Base-by-base conservation (phyloP, 2,113 vertebrate species). In the Myrmophylax atrothorax region DNA sequence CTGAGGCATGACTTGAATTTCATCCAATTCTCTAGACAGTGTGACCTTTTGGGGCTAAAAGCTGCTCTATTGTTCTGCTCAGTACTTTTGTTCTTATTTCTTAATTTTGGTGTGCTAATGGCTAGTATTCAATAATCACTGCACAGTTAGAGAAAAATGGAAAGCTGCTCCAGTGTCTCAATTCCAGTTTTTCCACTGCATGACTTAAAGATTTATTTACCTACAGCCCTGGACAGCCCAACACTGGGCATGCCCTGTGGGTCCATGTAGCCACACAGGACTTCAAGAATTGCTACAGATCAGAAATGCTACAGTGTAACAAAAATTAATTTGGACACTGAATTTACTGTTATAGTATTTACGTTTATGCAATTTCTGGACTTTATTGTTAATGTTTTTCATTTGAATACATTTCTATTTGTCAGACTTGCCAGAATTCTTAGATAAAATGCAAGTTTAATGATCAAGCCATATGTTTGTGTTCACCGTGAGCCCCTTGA, bases 211-310 rank as follows among this genome's bases (percentile, higher is more conserved):
- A 15, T 44, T 26, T 5, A 1, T 1, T 0, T 62, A 22, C 14
- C 42, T 22, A 5, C 10, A 59, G n/a, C 6, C 12, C 22, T 67
- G 56, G 10, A 66, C 18, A 75, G 23, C 20, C 11, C 14, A 40
- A 7, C 1, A 1, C 10, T n/a, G 12, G 9, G 24, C 6, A 3
- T 18, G 12, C 16, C 29, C 44, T 23, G 6, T 20, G 24, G 8
- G 66, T 33, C 40, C 18, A 6, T 13, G 18, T 55, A 55, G 13
- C 56, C 44, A n/a, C 44, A 40, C 22, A n/a, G 31, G 17, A 44
- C 37, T 76, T 58, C 63, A 56, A 10, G 7, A 63, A 38, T 18
- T 84, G 7, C 28, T 74, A 2, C 26, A 49, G 15, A 70, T 33
- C 18, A 68, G 15, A 42, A 63, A 14, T 73, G 23, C 35, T 67